These are phyloP conservation scores for Apodemia duryi DNA, from an alignment of 2,888 invertebrate species.

Conservation along the genomic window DNA sequence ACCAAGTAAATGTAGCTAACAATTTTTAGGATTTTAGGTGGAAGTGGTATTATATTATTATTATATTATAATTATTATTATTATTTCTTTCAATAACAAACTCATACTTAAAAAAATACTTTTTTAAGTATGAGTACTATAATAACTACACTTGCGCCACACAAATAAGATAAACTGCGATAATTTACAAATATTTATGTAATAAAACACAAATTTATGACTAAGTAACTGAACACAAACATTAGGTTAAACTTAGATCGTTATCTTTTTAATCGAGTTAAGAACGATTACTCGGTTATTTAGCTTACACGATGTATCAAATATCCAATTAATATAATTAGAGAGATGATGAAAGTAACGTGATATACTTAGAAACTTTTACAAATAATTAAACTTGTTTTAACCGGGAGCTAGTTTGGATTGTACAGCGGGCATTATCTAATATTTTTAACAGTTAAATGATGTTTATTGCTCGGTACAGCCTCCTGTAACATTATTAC, in stretches of 20 bases:
- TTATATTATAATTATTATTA: too few species aligned
- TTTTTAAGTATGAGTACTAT: too few species aligned
- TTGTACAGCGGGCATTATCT: not conserved
- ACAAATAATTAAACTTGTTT: not conserved
- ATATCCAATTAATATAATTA: constrained; percentile 11
- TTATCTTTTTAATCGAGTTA: constrained; percentile 5
- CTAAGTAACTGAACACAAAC: not conserved
- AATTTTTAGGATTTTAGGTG: too few species aligned
- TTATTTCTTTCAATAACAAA: too few species aligned
- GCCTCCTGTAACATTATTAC: too few species aligned
- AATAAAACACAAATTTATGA: not conserved
- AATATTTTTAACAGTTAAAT: too few species aligned
- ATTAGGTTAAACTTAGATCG: not conserved
- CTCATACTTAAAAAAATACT: too few species aligned
- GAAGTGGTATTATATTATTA: too few species aligned
- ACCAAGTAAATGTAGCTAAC: too few species aligned
- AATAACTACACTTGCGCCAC: too few species aligned
- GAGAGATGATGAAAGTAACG: not conserved
- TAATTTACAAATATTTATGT: not conserved
- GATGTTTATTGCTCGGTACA: too few species aligned
- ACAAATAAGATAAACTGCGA: not conserved
- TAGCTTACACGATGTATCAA: constrained; percentile 2
- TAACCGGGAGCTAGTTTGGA: not conserved
- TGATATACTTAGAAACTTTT: not conserved
- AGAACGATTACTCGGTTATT: not conserved